phyloP scores from a whole-genome alignment of 2,797 vertebrate genomes.

The Hemibagrus guttatus region DNA sequence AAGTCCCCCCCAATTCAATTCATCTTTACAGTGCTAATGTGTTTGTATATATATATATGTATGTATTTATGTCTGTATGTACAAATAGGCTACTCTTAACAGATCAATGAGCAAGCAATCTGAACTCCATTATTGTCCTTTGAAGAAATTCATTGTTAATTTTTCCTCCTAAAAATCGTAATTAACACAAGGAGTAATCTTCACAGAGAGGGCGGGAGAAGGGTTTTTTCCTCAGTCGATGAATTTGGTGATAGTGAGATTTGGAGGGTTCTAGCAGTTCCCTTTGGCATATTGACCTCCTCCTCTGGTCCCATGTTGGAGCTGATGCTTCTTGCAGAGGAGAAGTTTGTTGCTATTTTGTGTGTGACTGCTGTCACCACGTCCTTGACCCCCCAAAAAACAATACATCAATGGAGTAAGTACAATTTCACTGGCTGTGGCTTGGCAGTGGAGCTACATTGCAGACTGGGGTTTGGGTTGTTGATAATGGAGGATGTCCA shows the following conservation, averaged over 20 bases:
- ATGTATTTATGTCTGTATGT: constrained; percentile 90
- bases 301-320: constrained; percentile 74
- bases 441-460: constrained; percentile 42
- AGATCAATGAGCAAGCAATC: constrained; percentile 79
- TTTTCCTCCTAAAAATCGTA: constrained; percentile 33
- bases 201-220: constrained; percentile 25
- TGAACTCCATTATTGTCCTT: constrained; percentile 61
- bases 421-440: constrained; percentile 30
- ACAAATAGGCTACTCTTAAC: constrained; percentile 84
- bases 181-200: constrained; percentile 41
- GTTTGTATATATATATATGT: background rate
- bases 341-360: constrained; percentile 8
- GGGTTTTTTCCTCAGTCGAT: constrained; percentile 5
- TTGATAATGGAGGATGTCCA: constrained; percentile 42
- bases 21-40: constrained; percentile 75
- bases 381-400: background rate
- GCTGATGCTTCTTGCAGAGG: constrained; percentile 37
- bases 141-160: constrained; percentile 35
- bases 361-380: constrained; percentile 26
- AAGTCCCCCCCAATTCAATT: constrained; percentile 52
- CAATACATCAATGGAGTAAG: constrained; percentile 1
- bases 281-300: constrained; percentile 87
- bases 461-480: constrained; percentile 31
- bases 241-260: constrained; percentile 65
- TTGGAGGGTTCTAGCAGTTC: constrained; percentile 80